Base-by-base conservation (phyloP, 64 coral and sea anemone species). In the Dendrophyllia cribrosa region DNA sequence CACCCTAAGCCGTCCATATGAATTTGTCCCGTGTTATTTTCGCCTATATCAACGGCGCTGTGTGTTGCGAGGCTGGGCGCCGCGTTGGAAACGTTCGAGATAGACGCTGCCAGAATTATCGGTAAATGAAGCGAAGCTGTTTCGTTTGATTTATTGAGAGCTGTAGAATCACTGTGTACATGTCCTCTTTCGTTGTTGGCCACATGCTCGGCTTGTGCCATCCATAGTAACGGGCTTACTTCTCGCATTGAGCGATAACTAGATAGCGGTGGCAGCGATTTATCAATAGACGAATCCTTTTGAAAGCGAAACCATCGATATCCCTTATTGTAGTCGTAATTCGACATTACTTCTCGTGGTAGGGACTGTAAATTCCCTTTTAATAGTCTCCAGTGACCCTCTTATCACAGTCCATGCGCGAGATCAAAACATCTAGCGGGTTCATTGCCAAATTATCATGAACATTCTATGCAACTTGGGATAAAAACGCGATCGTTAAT, bases 251-350 rank as follows among this genome's bases (percentile, higher is more conserved):
- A 66, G 9, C 90, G 75, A 43, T 96, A 96, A 61, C 77, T 92
- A 34, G 58, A 60, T n/a, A 96, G 58, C 16, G 78, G 72, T 25
- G 95, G 89, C 8, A 70, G 78, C 21, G 83, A 66, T 2, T n/a
- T 47, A 51, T 96, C 95, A 45, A 96, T 96, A 66, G 83, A 74
- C 6, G 72, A 14, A 26, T 96, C 63, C 23, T 96, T 96, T 66
- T 92, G 71, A 49, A 96, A 96, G 45, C 71, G 84, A 84, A 86
- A 96, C 23, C 90, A 86, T 10, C 95, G 95, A 76, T 96, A 96
- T 1, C 95, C 95, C 66, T 89, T 92, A 70, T 93, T 96, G 58
- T 89, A 89, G 45, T 96, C 95, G 43, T 96, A 96, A 70, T 93
- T 96, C 7, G 90, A 78, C 95, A 96, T 96, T 5, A 51, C 45